A percentile compares a stretch with the other conserved stretches of the same genome.
Evolutionary conservation across 1,140 invertebrate species (phyloP).

Genomic region (Psix sp.): DNA sequence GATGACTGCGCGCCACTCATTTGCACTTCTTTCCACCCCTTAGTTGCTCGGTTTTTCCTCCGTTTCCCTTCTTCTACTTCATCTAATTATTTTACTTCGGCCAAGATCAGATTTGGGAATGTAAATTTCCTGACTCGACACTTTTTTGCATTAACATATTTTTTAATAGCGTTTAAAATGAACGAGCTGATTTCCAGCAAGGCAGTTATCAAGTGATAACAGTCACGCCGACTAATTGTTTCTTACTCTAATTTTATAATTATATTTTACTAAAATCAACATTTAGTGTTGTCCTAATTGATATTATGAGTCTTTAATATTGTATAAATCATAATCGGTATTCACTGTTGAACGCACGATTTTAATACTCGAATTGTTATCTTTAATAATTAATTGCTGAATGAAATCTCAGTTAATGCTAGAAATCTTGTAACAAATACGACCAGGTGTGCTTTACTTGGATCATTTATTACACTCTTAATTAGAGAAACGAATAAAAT

Average conservation of each 20-base stretch:
- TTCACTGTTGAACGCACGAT: too few species aligned
- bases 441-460: constrained; percentile 11
- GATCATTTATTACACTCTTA: constrained; percentile 27
- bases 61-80: constrained; percentile 5
- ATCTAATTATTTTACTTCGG: constrained; percentile 43
- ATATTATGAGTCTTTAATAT: too few species aligned
- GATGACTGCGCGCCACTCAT: constrained; percentile 45
- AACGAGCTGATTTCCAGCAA: constrained; percentile 10
- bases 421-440: constrained; percentile 13
- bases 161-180: constrained; percentile 13
- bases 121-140: constrained; percentile 35
- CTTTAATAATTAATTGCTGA: constrained; percentile 16
- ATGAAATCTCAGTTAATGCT: constrained; percentile 7
- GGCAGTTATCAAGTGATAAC: constrained; percentile 7
- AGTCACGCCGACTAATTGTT: neutral
- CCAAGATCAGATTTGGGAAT: constrained; percentile 25
- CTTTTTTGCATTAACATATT: constrained; percentile 28
- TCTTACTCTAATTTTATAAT: neutral
- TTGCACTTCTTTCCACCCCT: constrained; percentile 38
- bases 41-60: neutral
- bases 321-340: too few species aligned
- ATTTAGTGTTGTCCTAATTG: too few species aligned
- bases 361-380: too few species aligned
- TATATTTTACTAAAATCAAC: too few species aligned
- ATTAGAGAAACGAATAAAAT: constrained; percentile 28